phyloP scores from a whole-genome alignment of 2,888 invertebrate species.

The Cetonia aurata region DNA sequence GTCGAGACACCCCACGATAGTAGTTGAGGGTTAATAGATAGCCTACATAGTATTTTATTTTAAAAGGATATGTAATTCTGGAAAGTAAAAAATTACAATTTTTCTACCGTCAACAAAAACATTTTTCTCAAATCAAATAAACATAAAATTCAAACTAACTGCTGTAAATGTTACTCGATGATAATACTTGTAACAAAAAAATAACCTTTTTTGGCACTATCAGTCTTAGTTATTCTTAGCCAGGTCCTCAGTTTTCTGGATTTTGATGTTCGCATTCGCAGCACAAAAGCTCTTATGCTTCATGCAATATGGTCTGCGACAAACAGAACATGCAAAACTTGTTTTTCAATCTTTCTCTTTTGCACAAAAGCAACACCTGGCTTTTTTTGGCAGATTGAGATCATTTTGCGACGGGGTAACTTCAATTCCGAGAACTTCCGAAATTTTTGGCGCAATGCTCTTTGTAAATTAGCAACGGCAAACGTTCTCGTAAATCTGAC shows the following conservation, averaged over 20 bases:
- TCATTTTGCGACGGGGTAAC: conserved; percentile 18
- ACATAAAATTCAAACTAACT: conserved; percentile 6
- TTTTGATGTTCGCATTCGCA: conserved; percentile 30
- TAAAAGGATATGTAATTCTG: no score
- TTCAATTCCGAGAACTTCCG: conserved; percentile 20
- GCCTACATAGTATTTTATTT: no score
- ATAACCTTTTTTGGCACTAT: conserved; percentile 17
- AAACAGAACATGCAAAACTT: conserved; percentile 35
- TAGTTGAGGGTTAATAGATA: no score
- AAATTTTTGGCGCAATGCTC: conserved; percentile 31
- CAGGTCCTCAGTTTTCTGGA: background rate
- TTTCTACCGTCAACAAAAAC: background rate
- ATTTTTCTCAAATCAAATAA: background rate
- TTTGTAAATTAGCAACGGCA: conserved; percentile 38
- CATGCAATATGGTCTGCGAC: conserved; percentile 30
- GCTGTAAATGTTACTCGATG: conserved; percentile 10
- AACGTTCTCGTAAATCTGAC: conserved; percentile 28
- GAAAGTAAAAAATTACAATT: no score
- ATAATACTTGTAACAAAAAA: conserved; percentile 21
- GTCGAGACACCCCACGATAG: no score
- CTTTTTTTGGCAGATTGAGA: conserved; percentile 28
- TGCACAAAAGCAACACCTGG: conserved; percentile 33
- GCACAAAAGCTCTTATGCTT: conserved; percentile 36
- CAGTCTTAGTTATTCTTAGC: conserved; percentile 13
- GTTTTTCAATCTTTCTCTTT: conserved; percentile 37